Percentiles rank a stretch among this genome's conserved stretches.
Conservation (phyloP, 2,888 invertebrate species). For the Nephrotoma appendiculata region DNA sequence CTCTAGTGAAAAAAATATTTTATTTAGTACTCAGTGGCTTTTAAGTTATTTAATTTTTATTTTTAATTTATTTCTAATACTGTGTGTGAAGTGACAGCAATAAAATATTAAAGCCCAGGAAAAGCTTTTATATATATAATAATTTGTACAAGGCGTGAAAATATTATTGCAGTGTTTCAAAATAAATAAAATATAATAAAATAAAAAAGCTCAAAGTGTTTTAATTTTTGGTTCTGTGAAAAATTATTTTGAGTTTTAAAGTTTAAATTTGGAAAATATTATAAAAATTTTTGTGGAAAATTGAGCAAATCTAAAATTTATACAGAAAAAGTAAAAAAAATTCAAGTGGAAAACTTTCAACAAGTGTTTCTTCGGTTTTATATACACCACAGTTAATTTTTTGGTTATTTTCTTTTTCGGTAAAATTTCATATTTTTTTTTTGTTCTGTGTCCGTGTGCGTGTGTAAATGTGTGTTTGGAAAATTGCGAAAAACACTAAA, state of each 20-base stretch:
- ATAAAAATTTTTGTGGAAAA: neutral
- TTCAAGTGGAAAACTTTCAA: neutral
- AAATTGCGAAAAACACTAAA: neutral
- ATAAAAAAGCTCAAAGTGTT: neutral
- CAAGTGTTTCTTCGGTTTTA: neutral
- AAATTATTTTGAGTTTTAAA: neutral
- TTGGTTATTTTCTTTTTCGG: neutral
- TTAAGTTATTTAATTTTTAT: neutral
- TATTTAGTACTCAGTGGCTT: neutral
- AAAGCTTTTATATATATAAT: neutral
- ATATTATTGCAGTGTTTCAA: neutral
- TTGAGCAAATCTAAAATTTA: neutral
- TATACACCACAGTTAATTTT: neutral
- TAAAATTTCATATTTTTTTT: neutral
- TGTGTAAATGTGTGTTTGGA: neutral
- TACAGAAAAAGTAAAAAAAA: neutral
- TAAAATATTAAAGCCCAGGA: neutral
- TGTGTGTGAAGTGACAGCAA: neutral
- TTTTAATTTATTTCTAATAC: neutral
- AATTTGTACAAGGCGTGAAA: neutral
- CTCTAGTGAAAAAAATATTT: neutral
- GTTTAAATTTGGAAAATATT: neutral
- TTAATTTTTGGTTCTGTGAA: neutral
- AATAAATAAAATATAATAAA: neutral
- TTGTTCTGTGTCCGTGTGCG: neutral